phyloP scores from a whole-genome alignment of 2,797 vertebrate genomes.

The Pagetopsis macropterus region DNA sequence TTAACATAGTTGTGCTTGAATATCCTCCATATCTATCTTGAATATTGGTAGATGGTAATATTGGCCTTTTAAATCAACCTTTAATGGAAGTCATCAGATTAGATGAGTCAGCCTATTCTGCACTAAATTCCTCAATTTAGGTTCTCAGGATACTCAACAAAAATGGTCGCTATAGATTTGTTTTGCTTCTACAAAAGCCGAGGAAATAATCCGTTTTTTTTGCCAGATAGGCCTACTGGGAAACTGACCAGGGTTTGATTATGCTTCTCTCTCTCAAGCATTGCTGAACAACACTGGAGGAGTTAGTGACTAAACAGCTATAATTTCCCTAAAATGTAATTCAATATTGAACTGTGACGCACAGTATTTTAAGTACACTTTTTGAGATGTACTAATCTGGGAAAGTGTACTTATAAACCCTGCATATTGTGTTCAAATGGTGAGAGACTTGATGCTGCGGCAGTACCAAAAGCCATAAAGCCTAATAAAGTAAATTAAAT shows the following conservation, averaged over 20 bases:
- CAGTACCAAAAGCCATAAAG: not conserved
- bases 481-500: not conserved
- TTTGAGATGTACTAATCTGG: too few relatives aligned
- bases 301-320: too few relatives aligned
- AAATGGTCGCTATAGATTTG: not conserved
- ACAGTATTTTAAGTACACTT: not conserved
- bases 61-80: not conserved
- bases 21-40: not conserved
- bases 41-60: not conserved
- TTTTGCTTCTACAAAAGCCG: not conserved
- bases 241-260: not conserved
- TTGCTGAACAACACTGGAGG: too few relatives aligned
- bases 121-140: conserved; percentile 14
- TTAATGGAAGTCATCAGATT: conserved; percentile 6
- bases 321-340: not conserved
- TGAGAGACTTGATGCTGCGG: not conserved
- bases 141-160: not conserved
- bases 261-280: not conserved
- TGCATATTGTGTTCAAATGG: not conserved
- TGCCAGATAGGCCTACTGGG: too few relatives aligned
- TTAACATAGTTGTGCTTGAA: not conserved
- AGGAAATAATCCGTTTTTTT: not conserved
- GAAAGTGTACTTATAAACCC: too few relatives aligned
- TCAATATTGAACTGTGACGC: conserved; percentile 6
- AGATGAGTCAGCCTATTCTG: not conserved